Percentiles rank a stretch among this genome's conserved stretches.
Evolutionary conservation across 2,888 invertebrate genomes (phyloP).

Genomic region (Dexiosoma caninum): DNA sequence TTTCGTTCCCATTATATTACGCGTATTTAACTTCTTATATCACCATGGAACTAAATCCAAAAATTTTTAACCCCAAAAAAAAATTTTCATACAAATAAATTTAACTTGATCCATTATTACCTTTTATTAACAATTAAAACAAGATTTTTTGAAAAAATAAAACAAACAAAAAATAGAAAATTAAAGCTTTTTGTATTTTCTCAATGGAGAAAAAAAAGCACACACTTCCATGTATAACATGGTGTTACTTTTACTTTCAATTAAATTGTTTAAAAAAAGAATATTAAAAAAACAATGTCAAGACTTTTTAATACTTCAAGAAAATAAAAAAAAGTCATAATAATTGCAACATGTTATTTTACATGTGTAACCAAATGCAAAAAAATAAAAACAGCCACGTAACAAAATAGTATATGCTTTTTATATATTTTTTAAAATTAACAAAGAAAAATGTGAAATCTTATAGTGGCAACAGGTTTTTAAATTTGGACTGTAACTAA

Average conservation of each 20-base stretch:
- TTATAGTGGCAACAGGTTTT: conserved; percentile 36
- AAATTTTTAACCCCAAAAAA: too few species aligned
- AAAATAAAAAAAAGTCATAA: conserved; percentile 1
- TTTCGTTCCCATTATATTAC: neutral
- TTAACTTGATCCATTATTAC: conserved; percentile 36
- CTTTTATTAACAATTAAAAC: neutral
- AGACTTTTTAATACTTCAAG: conserved; percentile 28
- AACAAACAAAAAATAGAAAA: neutral
- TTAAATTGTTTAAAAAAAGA: conserved; percentile 37
- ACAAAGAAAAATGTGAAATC: conserved; percentile 17
- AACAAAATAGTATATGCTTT: neutral
- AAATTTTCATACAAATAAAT: conserved; percentile 33
- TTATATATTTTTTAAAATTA: neutral
- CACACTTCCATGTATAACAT: too few species aligned
- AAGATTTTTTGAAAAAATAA: neutral
- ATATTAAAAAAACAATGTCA: conserved; percentile 51
- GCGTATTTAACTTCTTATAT: neutral
- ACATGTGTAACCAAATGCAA: conserved; percentile 23
- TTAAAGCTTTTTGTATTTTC: neutral
- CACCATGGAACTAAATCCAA: too few species aligned
- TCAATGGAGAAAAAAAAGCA: neutral
- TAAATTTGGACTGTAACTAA: neutral
- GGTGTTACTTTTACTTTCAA: conserved; percentile 49
- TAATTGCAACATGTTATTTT: conserved; percentile 16
- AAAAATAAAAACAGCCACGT: neutral